Conservation (phyloP, 2,888 invertebrate genomes). For the Stegophylla sp. region DNA sequence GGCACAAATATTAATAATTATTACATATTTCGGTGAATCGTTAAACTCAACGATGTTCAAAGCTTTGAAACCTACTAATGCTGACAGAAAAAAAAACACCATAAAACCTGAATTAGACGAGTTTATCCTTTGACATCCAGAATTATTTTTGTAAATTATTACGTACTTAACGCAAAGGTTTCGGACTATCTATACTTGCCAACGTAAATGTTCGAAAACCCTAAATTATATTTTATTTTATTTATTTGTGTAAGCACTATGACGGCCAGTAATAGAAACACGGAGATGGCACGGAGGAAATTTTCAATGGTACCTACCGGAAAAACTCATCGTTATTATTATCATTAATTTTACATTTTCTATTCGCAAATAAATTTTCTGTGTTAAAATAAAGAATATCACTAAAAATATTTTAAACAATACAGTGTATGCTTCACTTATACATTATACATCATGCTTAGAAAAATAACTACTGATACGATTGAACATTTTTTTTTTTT, state of each 20-base stretch:
- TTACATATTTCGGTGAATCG: conserved; percentile 13
- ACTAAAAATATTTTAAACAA: too few species aligned
- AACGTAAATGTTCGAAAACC: too few species aligned
- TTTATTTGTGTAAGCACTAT: too few species aligned
- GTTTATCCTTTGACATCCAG: background rate
- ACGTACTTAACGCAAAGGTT: background rate
- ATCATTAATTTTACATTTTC: background rate
- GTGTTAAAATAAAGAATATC: too few species aligned
- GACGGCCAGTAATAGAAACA: too few species aligned
- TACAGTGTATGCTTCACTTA: too few species aligned
- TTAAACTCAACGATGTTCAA: background rate
- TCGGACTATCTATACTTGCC: background rate
- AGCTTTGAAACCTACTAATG: background rate
- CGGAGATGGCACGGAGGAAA: too few species aligned
- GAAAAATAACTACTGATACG: too few species aligned
- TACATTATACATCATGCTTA: too few species aligned
- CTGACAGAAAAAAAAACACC: background rate
- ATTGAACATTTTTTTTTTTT: too few species aligned
- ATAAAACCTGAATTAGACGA: conserved; percentile 31
- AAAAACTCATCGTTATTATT: background rate
- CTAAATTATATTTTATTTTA: too few species aligned
- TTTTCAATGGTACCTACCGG: background rate
- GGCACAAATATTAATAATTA: conserved; percentile 21
- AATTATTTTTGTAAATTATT: background rate
- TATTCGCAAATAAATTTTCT: too few species aligned